Conservation (phyloP, 2,797 vertebrate species). For the Rhinoraja longicauda region DNA sequence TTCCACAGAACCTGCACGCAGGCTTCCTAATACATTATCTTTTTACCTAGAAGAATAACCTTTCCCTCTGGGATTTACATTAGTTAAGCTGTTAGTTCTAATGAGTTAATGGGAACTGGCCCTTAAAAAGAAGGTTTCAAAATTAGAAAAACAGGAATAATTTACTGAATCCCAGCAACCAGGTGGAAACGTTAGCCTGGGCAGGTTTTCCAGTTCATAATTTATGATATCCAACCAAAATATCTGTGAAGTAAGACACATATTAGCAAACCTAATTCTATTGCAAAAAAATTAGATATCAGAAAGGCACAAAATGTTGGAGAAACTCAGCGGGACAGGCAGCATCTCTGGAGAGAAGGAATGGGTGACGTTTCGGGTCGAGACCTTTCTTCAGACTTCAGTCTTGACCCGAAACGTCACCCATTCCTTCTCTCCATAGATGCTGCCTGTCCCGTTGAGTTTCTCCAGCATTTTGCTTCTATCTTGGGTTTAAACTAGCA, state of each 20-base stretch:
- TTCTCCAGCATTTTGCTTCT: too few species aligned
- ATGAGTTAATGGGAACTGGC: not conserved
- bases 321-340: too few species aligned
- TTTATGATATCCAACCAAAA: fast-evolving
- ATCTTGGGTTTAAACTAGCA: too few species aligned
- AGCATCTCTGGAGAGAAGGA: too few species aligned
- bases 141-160: not conserved
- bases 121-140: not conserved
- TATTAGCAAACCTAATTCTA: not conserved
- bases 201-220: not conserved
- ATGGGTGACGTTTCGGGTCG: too few species aligned
- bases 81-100: conserved; percentile 47
- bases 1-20: conserved; percentile 44
- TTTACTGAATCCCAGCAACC: not conserved
- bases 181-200: not conserved
- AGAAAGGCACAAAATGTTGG: too few species aligned
- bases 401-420: too few species aligned
- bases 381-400: too few species aligned
- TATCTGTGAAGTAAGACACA: not conserved
- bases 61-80: conserved; percentile 43
- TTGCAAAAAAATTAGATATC: too few species aligned
- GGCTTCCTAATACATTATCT: conserved; percentile 44
- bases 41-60: conserved; percentile 32
- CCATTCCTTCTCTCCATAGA: too few species aligned
- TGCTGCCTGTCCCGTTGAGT: too few species aligned